Evolutionary conservation across 2,113 vertebrate species (phyloP), one percentile per base, ranked within the genome.

Genomic region (Puntigrus tetrazona): DNA sequence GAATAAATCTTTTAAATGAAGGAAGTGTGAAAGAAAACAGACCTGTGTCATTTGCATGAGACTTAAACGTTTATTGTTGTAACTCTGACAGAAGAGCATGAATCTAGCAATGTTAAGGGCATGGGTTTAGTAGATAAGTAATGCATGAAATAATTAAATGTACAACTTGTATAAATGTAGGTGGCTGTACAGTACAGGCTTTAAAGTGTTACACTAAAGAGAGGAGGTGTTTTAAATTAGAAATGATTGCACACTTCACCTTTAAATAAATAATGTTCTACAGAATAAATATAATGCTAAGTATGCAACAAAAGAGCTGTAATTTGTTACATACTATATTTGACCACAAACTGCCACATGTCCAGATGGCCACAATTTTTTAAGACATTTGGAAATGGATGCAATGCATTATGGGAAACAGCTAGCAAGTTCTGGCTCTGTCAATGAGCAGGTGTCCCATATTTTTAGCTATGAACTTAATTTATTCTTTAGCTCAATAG

Each of bases 371-470:
- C 31, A 69, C 7, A 36, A 22, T 36, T 10, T 10, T 69, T 36
- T 36, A 22, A 22, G 78, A 20, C 27, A 50, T 73, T 69, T 38
- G 34, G 74, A n/a, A 43, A 78, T 47, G 85, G 86, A 90, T 89
- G 86, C 86, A 86, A 1, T 57, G 52, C 52, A 3, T 57, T 57
- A 3, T 9, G 22, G 52, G 52, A 57, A 83, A 52, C 80, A 65
- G 77, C 80, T 9, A 34, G 16, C 63, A 34, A 34, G 29, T 18
- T 67, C 63, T 34, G 18, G 31, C 34, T 69, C 34, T 38, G 34
- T 69, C 65, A 69, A 69, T 38, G 65, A 69, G 31, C 63, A 67
- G 65, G 65, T 69, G 65, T 69, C 65, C 31, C 65, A 69, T 69
- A 69, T n/a, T 38, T 38, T 38, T 36, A 69, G 65, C 65, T 20